Percentiles rank a stretch among this genome's conserved stretches.
These are phyloP conservation scores for Callaeas wilsoni DNA, from an alignment of 2,113 vertebrate genomes.

Conservation along the genomic window DNA sequence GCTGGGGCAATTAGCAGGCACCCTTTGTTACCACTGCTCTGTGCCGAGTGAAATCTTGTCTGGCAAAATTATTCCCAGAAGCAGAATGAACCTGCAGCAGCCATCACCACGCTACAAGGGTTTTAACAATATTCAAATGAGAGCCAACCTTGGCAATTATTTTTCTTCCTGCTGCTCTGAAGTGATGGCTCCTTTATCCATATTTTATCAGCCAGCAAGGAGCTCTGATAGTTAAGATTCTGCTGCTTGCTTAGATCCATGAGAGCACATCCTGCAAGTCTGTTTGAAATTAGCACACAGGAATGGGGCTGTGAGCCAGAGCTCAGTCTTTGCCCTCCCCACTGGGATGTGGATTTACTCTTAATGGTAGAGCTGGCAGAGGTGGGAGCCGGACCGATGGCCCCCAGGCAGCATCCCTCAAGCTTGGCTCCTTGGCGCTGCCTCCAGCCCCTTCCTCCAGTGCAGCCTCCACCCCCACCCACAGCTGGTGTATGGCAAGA, in stretches of 20 bases:
- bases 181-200: constrained; percentile 65
- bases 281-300: constrained; percentile 14
- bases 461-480: rapidly evolving
- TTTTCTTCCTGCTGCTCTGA: constrained; percentile 61
- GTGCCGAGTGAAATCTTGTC: background rate
- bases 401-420: background rate
- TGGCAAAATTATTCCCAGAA: background rate
- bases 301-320: background rate
- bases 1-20: background rate
- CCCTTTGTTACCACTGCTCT: background rate
- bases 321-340: rapidly evolving
- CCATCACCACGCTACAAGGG: background rate
- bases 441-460: background rate
- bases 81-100: background rate
- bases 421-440: background rate
- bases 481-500: rapidly evolving
- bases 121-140: constrained; percentile 55
- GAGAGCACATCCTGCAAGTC: constrained; percentile 48
- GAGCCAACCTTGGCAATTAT: constrained; percentile 63
- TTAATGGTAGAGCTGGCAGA: background rate
- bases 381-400: rapidly evolving
- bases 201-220: constrained; percentile 61
- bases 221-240: constrained; percentile 57
- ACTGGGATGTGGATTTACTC: background rate
- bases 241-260: constrained; percentile 30